Base-by-base conservation (phyloP, 1,140 invertebrate genomes). In the Nymphalis io region DNA sequence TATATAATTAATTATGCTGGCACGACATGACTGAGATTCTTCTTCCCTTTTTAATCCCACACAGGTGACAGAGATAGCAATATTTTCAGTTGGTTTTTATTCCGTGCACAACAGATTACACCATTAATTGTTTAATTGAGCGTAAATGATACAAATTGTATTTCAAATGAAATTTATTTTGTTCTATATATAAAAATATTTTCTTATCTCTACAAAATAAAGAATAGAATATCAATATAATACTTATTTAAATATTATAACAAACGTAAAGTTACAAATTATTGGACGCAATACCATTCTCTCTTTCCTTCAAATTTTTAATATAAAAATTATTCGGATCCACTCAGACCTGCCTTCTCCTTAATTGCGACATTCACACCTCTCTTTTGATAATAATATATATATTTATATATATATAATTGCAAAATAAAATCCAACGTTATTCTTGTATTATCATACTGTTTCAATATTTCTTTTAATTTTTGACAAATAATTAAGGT, bases 251-350 rank as follows among this genome's bases (percentile, higher is more conserved):
- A 83, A 83, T 75, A 83, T 80, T 79, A 84, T 83, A 87, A 86
- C 81, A 81, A 82, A 80, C 60, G 67, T 82, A 79, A 80, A 81
- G 78, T 81, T 83, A 84, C 75, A 80, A 79, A 79, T 74, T 83
- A 84, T 80, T 90, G 85, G 86, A 90, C 88, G 88, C 80, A 69
- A 81, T 81, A 85, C 74, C 86, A 88, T 79, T 85, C 86, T 90
- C 81, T 74, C 82, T 46, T 61, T 84, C 86, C 86, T 83, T 68
- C 57, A 85, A 90, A 90, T 89, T 87, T 90, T 90, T 90, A 90
- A 90, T 90, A 90, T 90, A 90, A 90, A 90, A 90, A 90, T 90
- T 89, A 85, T 83, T 83, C 69, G 84, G 87, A 83, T 79, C 68
- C 78, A 75, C 60, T 68, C 84, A 88, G 63, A 68, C 64, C 76